A percentile compares a stretch with the other conserved stretches of the same genome.
These are phyloP conservation scores for Drosophila carrolli DNA, from an alignment of 1,140 invertebrate genomes.

Conservation along the genomic window DNA sequence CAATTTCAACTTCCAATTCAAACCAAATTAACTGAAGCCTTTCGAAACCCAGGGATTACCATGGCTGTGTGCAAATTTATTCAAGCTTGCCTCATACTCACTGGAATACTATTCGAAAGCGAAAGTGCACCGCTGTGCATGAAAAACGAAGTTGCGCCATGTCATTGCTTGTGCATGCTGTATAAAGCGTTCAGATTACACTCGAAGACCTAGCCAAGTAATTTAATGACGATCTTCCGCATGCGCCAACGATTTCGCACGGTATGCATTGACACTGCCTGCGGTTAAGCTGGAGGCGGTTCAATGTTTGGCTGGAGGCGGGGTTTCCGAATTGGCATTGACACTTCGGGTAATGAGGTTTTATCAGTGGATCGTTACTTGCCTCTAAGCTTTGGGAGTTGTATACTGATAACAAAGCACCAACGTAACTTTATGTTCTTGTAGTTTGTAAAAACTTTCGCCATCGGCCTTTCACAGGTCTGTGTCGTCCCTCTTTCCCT, in stretches of 20 bases:
- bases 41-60: constrained; percentile 38
- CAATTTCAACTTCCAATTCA: constrained; percentile 43
- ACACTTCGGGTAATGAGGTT: constrained; percentile 8
- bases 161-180: constrained; percentile 17
- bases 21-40: constrained; percentile 40
- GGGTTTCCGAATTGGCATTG: constrained; percentile 39
- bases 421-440: constrained; percentile 1
- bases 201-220: constrained; percentile 43
- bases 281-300: not conserved
- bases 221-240: constrained; percentile 73
- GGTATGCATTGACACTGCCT: constrained; percentile 49
- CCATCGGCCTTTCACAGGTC: not conserved
- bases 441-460: constrained; percentile 22
- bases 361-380: not conserved
- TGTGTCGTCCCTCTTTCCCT: not conserved
- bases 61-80: constrained; percentile 38
- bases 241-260: constrained; percentile 55
- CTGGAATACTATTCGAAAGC: constrained; percentile 47
- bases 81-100: constrained; percentile 58
- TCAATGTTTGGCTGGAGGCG: not conserved
- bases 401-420: not conserved
- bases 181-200: constrained; percentile 56
- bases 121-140: constrained; percentile 62
- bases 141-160: constrained; percentile 58
- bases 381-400: not conserved